Base-by-base conservation (phyloP, 2,113 vertebrate species). In the Telmatochromis brichardi region DNA sequence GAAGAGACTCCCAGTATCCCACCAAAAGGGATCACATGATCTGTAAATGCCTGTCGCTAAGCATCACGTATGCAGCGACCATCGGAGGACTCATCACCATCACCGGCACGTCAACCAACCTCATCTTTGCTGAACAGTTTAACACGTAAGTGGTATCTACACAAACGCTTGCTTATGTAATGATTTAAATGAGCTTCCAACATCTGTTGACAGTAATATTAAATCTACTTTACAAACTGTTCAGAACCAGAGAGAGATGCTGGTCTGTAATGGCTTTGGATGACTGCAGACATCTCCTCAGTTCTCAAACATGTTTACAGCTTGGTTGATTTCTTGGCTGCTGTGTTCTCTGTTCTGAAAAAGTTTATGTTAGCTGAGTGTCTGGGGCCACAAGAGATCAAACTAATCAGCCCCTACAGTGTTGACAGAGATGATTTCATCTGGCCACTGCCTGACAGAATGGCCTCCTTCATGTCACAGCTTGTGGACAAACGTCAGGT, bases 41-140 rank as follows among this genome's bases (percentile, higher is more conserved):
- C 93, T 99, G 99, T 89, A 99, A 99, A 92, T 99, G 98, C 87
- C 97, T 99, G 54, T 98, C 99, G 0, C 96, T 99, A 88, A 99
- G 98, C 95, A 98, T 99, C 89, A 98, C 98, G 3, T 99, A 99
- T 0, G 98, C 99, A 0, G 98, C 99, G 0, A 99, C 98, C 80
- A 99, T 99, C 2, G 98, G 99, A 3, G 99, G 99, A 8, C 97
- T 99, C 86, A 99, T 97, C 94, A 99, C 99, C 93, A 98, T 99
- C 96, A 99, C 99, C 0, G 98, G 99, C 51, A 99, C 99, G 1
- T 99, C 99, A 19, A 99, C 98, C 94, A 99, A 98, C 95, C 98
- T 99, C 91, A 99, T 99, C 83, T 99, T 99, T 88, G 96, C 99
- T 2, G 99, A 99, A 81, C 98, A 99, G 93, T 99, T 99, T 94